Percentiles rank a stretch among this genome's conserved stretches.
Conservation (phyloP, 2,888 invertebrate genomes). For the Mesodorylaimus sp. region DNA sequence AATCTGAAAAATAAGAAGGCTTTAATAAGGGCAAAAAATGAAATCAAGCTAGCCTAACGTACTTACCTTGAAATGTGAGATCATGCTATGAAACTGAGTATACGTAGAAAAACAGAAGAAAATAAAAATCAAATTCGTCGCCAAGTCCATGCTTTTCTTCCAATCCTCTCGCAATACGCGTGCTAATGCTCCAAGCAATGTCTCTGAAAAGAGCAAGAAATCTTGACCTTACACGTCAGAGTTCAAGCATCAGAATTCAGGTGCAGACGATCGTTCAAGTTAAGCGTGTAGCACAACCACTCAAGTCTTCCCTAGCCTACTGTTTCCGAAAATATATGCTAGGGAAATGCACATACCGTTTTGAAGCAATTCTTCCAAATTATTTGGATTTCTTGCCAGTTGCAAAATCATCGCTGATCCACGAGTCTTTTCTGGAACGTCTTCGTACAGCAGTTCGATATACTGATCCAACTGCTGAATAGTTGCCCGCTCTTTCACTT, state of each 20-base stretch:
- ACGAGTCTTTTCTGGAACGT: slow-evolving; percentile 57
- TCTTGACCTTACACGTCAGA: background rate
- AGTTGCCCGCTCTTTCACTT: slow-evolving; percentile 44
- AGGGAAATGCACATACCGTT: slow-evolving; percentile 53
- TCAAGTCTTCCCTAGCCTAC: no score
- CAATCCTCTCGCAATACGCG: slow-evolving; percentile 91
- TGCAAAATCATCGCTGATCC: slow-evolving; percentile 77
- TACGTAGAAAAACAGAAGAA: slow-evolving; percentile 94
- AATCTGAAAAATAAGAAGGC: slow-evolving; percentile 17
- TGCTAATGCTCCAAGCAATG: slow-evolving; percentile 77
- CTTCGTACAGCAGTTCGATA: slow-evolving; percentile 86
- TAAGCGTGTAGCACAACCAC: no score
- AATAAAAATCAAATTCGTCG: slow-evolving; percentile 84
- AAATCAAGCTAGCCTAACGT: background rate
- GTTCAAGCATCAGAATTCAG: background rate
- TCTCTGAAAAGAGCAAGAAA: slow-evolving; percentile 39
- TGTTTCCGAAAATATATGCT: no score
- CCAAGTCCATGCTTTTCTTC: slow-evolving; percentile 82
- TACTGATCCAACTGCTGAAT: slow-evolving; percentile 76
- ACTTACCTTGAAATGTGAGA: slow-evolving; percentile 77
- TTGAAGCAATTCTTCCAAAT: slow-evolving; percentile 71
- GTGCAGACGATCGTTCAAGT: no score
- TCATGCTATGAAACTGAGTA: slow-evolving; percentile 76
- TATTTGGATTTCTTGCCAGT: slow-evolving; percentile 76
- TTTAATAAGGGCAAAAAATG: slow-evolving; percentile 2